Evolutionary conservation across 2,113 vertebrate species (phyloP), one percentile per base, ranked within the genome.

Genomic region (Aldabrachelys gigantea): DNA sequence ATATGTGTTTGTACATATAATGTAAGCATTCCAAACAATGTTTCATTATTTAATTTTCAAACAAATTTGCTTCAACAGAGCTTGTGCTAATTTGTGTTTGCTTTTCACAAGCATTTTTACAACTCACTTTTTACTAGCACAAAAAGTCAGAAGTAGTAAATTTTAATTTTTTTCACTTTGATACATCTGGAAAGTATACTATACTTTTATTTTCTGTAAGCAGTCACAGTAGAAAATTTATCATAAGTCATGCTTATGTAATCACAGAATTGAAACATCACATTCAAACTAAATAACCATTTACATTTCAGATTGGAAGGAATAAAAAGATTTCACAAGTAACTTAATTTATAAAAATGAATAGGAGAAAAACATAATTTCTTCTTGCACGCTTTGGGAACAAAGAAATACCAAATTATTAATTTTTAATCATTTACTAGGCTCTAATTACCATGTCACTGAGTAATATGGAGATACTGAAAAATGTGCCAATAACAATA

Each of bases 141-240:
- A 35, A 16, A 57, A 75, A 3, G 8, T n/a, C n/a, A 81, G 6
- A 78, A 78, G 19, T 82, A 84, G 1, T 16, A 52, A 38, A 88
- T 25, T 41, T 78, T 47, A 78, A 10, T n/a, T 21, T 27, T 69
- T 1, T 2, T 1, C 62, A 53, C 81, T 52, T 90, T 69, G 35
- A 27, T 8, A 22, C 0, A 0, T 38, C 21, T 57, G 24, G 14
- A 21, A n/a, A 49, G 1, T n/a, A 31, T 0, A 0, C 21, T 59
- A 57, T 5, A 21, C 21, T 5, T 41, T 88, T 56, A 5, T 62
- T 92, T 92, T 75, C 22, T 79, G 13, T 16, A 62, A 47, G 19
- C 17, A 38, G 82, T 82, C n/a, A 65, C 27, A 44, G 47, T 14
- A 25, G 41, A 44, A 44, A 76, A 25, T 27, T 24, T 41, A 41